Evolutionary conservation across 1,140 invertebrate species (phyloP), one percentile per base, ranked within the genome.

Genomic region (Drosophila baimaii): DNA sequence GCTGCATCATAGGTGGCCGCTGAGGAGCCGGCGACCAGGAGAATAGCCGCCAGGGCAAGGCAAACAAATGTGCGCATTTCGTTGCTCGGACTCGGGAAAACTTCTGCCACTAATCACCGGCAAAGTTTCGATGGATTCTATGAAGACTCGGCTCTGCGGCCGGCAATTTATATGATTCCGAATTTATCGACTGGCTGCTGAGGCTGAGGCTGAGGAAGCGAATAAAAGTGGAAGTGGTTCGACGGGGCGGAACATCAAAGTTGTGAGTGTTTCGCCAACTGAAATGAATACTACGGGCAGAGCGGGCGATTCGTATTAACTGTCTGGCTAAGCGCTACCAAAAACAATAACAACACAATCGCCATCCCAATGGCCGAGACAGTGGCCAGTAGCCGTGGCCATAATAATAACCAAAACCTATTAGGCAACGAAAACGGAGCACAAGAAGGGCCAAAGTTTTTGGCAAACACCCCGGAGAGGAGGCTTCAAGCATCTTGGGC

Each of bases 361-460:
- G 37, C 47, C 21, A 31, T 27, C 21, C 19, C 46, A 47, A 33
- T 41, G 79, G 27, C 35, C 56, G 17, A 31, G 54, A 56, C 35
- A 56, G 62, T 65, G 15, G 61, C 77, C n/a, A 51, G 25, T 41
- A 57, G 72, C 39, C 39, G 25, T 29, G 19, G 25, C 65, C 57
- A 83, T 86, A 79, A 86, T 86, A 88, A 88, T 79, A 88, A 77
- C 66, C 62, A 63, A 88, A 89, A 77, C 83, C 81, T 83, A 88
- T 86, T 88, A 77, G 76, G 62, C 72, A 83, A 73, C 66, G 23
- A 52, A 75, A 76, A 49, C 35, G 19, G 54, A 68, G 62, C 43
- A 54, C 51, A 35, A 54, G 51, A 54, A 25, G 25, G 35, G 47
- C 10, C 62, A 27, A 52, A 72, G 51, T 71, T 72, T 69, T 72